Base-by-base conservation (phyloP, 2,888 invertebrate genomes). In the Geophilus truncorum region DNA sequence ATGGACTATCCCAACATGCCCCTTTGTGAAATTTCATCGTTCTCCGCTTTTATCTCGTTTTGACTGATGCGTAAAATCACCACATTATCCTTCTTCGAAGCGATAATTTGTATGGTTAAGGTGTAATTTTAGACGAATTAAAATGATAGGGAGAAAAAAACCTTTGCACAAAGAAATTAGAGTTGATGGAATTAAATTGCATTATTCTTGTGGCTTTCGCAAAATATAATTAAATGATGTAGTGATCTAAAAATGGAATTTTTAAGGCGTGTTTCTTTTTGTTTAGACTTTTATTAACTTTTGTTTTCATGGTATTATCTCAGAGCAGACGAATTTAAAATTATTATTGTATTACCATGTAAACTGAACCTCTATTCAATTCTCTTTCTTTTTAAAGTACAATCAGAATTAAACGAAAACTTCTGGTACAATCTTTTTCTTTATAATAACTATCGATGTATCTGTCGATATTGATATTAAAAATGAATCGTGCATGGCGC, bases 1-100 rank as follows among this genome's bases (percentile, higher is more conserved):
- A 70, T 70, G 70, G 70, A 70, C 70, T 70, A 70, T 70, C 70
- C 70, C 70, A 70, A 70, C 70, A 70, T 70, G 70, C 70, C 70
- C 70, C 70, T 70, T 70, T 70, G 70, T 70, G 70, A 70, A 70
- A 70, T 70, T 70, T 70, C 70, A 70, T 70, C 70, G 70, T 70
- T 12, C 70, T 70, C 70, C 28, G 70, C 70, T 70, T 70, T 70
- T 70, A 70, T 70, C 70, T 70, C 70, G 70, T 25, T 70, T 70
- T 70, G 70, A 70, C 70, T 70, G 70, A 70, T 70, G 70, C 70
- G 70, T 70, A 70, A 70, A 70, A 70, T 70, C 70, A 70, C 70
- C 70, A 70, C 70, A 70, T 70, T 70, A 70, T 70, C 70, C 70
- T 70, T 70, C 70, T 70, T 70, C 70, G 28, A 25, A 28, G 70